Conservation (phyloP, 2,888 invertebrate species). For the Acanthosepion esculentum region DNA sequence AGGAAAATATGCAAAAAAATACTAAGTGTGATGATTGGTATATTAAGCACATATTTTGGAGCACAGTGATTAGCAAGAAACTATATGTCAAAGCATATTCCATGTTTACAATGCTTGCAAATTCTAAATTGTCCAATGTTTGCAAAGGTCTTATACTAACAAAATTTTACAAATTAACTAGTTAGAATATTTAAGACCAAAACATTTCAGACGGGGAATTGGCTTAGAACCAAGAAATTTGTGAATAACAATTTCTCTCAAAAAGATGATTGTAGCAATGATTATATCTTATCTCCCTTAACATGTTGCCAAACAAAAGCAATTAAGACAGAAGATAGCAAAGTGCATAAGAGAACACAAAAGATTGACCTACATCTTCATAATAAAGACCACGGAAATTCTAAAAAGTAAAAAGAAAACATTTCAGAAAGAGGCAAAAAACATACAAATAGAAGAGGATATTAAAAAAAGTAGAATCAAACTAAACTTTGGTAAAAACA, state of each 20-base stretch:
- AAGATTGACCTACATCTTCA: constrained; percentile 46
- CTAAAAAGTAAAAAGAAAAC: constrained; percentile 33
- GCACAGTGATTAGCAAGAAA: neutral
- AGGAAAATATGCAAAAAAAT: neutral
- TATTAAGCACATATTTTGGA: neutral
- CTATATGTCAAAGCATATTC: neutral
- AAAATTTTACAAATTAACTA: neutral
- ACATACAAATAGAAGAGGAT: neutral
- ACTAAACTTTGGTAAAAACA: neutral
- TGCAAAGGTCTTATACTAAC: neutral
- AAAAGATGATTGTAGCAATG: neutral
- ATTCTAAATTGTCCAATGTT: neutral
- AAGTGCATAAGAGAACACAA: neutral
- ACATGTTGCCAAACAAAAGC: neutral
- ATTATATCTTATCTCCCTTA: neutral
- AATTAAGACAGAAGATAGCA: neutral
- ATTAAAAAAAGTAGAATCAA: neutral
- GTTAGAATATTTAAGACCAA: neutral
- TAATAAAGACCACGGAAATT: constrained; percentile 43
- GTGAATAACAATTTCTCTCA: no score
- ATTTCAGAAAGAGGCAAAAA: neutral
- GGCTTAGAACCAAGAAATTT: neutral
- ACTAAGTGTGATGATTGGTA: neutral
- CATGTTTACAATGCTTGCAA: neutral
- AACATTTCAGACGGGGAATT: neutral